Percentiles rank a stretch among this genome's conserved stretches.
These are phyloP conservation scores for Ciconia nigra DNA, from an alignment of 2,797 vertebrate species.

Conservation along the genomic window DNA sequence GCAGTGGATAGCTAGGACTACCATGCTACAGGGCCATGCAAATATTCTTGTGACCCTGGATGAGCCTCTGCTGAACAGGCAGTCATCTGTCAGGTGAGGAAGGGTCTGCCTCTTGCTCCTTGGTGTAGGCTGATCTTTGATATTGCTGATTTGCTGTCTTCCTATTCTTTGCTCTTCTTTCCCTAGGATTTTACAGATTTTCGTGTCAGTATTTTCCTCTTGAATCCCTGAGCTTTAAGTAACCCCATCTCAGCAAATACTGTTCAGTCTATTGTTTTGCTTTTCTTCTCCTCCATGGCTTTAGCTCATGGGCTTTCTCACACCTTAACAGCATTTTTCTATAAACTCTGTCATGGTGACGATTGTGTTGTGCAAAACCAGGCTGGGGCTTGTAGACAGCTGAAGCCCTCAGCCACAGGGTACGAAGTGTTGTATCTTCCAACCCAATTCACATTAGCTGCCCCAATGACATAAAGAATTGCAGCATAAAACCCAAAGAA, in stretches of 20 bases:
- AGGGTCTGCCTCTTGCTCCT: not conserved
- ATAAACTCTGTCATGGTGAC: not conserved
- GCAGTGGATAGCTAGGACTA: not conserved
- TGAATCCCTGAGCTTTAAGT: not conserved
- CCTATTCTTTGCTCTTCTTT: not conserved
- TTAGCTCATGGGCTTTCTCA: not conserved
- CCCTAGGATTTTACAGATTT: not conserved
- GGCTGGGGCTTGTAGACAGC: fast-evolving
- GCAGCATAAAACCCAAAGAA: not conserved
- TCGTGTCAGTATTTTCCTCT: not conserved
- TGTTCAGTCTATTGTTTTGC: not conserved
- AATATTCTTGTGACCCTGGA: not conserved
- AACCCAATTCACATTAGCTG: not conserved
- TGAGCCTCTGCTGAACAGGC: not conserved
- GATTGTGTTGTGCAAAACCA: not conserved
- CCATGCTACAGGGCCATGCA: not conserved
- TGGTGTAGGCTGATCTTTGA: not conserved
- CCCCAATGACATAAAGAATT: not conserved
- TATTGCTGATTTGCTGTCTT: not conserved
- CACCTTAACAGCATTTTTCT: not conserved
- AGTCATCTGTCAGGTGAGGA: not conserved
- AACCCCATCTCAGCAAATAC: not conserved
- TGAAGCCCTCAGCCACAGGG: not conserved
- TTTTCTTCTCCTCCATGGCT: not conserved
- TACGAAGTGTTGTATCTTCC: not conserved